Base-by-base conservation (phyloP, 2,113 vertebrate genomes). In the Dipodomys merriami region DNA sequence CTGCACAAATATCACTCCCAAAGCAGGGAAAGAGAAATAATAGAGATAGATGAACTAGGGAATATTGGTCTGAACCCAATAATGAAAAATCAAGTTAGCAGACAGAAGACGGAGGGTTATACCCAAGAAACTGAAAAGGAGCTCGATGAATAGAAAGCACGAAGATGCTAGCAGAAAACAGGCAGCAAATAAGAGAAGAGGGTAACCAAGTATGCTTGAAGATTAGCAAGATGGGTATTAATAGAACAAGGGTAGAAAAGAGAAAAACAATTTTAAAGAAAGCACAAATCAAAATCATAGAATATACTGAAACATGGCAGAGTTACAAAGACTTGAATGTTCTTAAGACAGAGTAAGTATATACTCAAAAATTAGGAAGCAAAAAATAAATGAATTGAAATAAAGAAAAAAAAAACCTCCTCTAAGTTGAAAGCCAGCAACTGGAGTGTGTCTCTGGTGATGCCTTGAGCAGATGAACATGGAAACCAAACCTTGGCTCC, bases 301-400 rank as follows among this genome's bases (percentile, higher is more conserved):
- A 79, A 39, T 53, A n/a, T 6, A 25, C 33, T 4, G 13, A 29
- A 73, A 25, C 71, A 85, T 7, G 23, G 85, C 64, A 62, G 65
- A 35, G 39, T 67, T 30, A 49, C 83, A 71, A 88, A 49, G 67
- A 57, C 23, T 33, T 30, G 49, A 93, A 67, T 30, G 78, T 83
- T 78, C 81, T 49, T 20, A 71, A 83, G 65, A 57, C 60, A 46
- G 60, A 83, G 46, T 85, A 89, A 86, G 89, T 33, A 80, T 6
- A 39, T 19, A 29, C 39, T 91, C 67, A 68, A 20, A 90, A 77
- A 67, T 86, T 67, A 72, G 73, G 72, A 29, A 89, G 83, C 23
- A 83, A 62, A 85, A 57, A 72, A n/a, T 86, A 86, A 91, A 91
- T 78, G 71, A 72, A 73, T 7, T 35, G 33, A 68, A 81, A 86